Base-by-base conservation (phyloP, 2,113 vertebrate genomes). In the Marcusenius ussheri region DNA sequence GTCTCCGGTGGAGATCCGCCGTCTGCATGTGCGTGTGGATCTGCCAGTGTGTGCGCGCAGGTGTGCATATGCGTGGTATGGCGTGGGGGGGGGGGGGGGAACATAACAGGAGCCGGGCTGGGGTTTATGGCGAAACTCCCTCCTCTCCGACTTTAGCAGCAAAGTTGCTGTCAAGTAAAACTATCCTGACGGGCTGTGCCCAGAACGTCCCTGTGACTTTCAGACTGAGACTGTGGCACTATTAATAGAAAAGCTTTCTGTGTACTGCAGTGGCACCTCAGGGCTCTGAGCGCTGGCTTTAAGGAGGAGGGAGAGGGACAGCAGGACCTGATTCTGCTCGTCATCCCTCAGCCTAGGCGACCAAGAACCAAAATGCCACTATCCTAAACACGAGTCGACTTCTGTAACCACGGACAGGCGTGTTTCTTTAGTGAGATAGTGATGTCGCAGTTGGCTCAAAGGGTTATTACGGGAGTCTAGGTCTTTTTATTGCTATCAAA, bases 241-340 rank as follows among this genome's bases (percentile, higher is more conserved):
- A 95, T 93, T 94, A 95, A 95, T 95, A 95, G 95, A 80, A 88
- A 90, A 91, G 91, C 90, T 91, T 89, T 93, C 93, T 94, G 91
- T 93, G 91, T 94, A 90, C 94, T 94, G 94, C 94, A 94, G 93
- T 94, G 91, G 91, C 90, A 93, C 90, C 91, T 93, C 89, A 89
- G 77, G 77, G 88, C 85, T 91, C 90, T 56, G 87, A 92, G 92
- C 91, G 85, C 91, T 90, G 83, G 91, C 91, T 92, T 92, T 92
- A 35, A 89, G 21, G 88, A 31, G 9, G 17, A 91, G 83, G 9
- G 17, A 91, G 74, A 19, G 27, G 87, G 39, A 89, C 15, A 42
- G 24, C 51, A 46, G 13, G 35, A 87, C 85, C 46, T 42, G 15
- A 35, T 47, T 35, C 49, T 49, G 83, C 21, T 84, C 39, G 83